These are phyloP conservation scores for Lysandra bellargus DNA, from an alignment of 2,888 invertebrate species.

Conservation along the genomic window DNA sequence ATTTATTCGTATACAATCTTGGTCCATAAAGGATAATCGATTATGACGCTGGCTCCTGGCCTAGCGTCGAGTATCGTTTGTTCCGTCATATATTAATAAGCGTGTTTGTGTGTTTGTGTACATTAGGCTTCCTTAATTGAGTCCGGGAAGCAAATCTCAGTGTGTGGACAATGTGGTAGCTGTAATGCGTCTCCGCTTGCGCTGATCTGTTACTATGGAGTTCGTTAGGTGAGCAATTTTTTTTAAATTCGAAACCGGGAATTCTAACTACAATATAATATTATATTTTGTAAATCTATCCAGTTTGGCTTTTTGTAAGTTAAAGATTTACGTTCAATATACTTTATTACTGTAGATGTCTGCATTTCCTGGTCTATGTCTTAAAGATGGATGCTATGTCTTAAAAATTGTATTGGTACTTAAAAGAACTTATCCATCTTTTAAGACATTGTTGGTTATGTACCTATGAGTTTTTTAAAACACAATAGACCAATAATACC, in stretches of 20 bases:
- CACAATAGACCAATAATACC: no score
- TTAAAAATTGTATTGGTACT: no score
- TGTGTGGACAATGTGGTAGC: constrained; percentile 11
- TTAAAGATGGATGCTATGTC: no score
- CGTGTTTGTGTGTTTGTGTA: constrained; percentile 14
- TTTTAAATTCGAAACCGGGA: neutral
- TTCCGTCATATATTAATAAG: constrained; percentile 29
- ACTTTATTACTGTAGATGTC: no score
- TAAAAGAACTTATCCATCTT: no score
- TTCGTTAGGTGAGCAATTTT: constrained; percentile 5
- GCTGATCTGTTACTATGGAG: constrained; percentile 11
- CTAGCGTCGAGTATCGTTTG: constrained; percentile 13
- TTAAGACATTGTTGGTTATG: no score
- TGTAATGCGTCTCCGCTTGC: constrained; percentile 4
- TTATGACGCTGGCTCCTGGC: neutral
- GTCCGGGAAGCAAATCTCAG: constrained; percentile 26
- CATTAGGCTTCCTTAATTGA: constrained; percentile 21
- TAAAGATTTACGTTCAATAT: no score
- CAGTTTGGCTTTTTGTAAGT: no score
- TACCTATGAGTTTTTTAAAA: no score
- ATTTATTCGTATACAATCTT: neutral
- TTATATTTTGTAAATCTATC: neutral
- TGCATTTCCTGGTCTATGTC: no score
- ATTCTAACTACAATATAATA: neutral
- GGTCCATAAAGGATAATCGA: neutral